Base-by-base conservation (phyloP, 1,140 invertebrate genomes). In the Cepaea nemoralis region DNA sequence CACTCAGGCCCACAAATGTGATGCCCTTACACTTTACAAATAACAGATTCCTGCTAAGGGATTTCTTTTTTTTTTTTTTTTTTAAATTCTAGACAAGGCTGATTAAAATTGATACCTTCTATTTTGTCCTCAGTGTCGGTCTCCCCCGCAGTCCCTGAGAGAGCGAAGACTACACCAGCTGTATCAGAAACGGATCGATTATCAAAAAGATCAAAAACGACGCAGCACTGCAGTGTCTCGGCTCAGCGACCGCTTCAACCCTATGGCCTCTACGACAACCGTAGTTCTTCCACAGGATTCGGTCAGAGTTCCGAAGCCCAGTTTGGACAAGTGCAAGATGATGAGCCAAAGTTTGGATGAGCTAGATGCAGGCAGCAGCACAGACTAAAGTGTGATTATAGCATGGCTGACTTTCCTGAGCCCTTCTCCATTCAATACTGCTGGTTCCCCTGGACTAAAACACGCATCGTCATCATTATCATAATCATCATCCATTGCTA, bases 231-330 rank as follows among this genome's bases (percentile, higher is more conserved):
- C 78, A 24, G 80, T 80, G n/a, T 81, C 82, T 5, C 39, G 78
- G 40, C 76, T 79, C 24, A 83, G 84, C 37, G 77, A 84, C 22
- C 63, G 70, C 10, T 85, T 75, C 55, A 83, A 85, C 79, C 78
- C 83, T 12, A 33, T 67, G 33, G 75, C 69, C 0, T 82, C 80
- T 8, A 67, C 73, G 27, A 77, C 70, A 22, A 77, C 83, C 33
- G 27, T 31, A 42, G 48, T 66, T 31, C 2, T 77, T 2, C 75
- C 50, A 14, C 33, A 27, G 14, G 75, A 77, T 24, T 80, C 78
- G 6, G 66, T 73, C 31, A 50, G 42, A 24, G 48, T 73, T 19
- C 45, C 35, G 39, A 63, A 63, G 24, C 70, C 69, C 0, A 3
- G 14, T 10, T 8, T 63, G 39, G 33, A 40, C 31, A 31, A 19